phyloP scores from a whole-genome alignment of 2,888 invertebrate species.

The Boloria euphrosyne region DNA sequence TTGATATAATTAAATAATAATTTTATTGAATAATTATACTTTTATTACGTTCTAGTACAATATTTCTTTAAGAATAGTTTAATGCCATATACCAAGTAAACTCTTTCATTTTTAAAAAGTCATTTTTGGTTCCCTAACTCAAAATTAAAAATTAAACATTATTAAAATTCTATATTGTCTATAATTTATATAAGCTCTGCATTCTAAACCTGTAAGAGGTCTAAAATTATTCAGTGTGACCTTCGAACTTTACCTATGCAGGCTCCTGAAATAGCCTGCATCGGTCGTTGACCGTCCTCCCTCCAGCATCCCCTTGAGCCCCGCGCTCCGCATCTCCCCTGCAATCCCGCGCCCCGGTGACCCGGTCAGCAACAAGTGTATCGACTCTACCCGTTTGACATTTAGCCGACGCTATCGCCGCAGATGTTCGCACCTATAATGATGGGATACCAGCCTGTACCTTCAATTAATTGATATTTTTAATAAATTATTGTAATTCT shows the following conservation, averaged over 20 bases:
- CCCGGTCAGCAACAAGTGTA: slow-evolving; percentile 80
- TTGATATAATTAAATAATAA: too few species aligned
- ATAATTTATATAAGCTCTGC: not conserved
- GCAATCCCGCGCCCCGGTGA: slow-evolving; percentile 54
- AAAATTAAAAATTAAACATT: too few species aligned
- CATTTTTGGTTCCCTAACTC: too few species aligned
- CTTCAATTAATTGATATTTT: not conserved
- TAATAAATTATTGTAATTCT: not conserved
- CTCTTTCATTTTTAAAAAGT: too few species aligned
- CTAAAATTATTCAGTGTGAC: slow-evolving; percentile 50
- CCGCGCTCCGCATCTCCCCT: slow-evolving; percentile 33
- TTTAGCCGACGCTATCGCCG: slow-evolving; percentile 52
- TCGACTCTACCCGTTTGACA: slow-evolving; percentile 76
- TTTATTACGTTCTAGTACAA: too few species aligned
- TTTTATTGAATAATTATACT: too few species aligned
- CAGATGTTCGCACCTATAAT: slow-evolving; percentile 11
- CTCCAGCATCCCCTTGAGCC: too few species aligned
- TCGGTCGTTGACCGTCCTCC: slow-evolving; percentile 62
- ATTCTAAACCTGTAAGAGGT: slow-evolving; percentile 18
- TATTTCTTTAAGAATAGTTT: too few species aligned
- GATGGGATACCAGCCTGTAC: not conserved
- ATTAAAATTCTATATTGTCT: too few species aligned
- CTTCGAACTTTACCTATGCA: slow-evolving; percentile 71
- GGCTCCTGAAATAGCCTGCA: slow-evolving; percentile 68
- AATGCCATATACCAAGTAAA: too few species aligned